phyloP scores from a whole-genome alignment of 2,113 vertebrate species.

The Tamias sibiricus region DNA sequence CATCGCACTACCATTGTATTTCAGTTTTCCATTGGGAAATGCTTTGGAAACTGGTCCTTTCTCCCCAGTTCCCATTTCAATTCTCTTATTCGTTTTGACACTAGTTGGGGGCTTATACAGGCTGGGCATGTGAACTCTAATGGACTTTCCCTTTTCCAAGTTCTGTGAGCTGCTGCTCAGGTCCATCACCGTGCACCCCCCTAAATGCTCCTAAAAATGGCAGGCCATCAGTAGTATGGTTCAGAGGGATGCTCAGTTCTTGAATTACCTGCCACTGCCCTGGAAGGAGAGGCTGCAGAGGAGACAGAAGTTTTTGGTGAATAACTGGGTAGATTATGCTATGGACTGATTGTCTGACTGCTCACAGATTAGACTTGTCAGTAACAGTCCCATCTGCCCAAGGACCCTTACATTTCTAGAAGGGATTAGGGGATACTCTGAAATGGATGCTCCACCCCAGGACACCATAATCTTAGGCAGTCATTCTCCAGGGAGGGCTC shows the following conservation, averaged over 20 bases:
- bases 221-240: fast-evolving
- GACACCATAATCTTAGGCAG: fast-evolving
- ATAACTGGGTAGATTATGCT: fast-evolving
- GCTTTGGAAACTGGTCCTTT: not conserved
- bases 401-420: not conserved
- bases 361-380: no score
- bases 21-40: not conserved
- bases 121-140: not conserved
- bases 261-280: not conserved
- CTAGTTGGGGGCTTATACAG: not conserved
- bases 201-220: not conserved
- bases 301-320: not conserved
- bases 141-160: not conserved
- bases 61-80: not conserved
- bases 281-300: not conserved
- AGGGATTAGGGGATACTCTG: no score
- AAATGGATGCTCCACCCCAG: not conserved
- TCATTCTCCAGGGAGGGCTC: not conserved
- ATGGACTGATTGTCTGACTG: not conserved
- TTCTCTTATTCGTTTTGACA: not conserved
- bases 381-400: not conserved
- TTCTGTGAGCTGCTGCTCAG: not conserved
- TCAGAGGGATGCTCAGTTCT: not conserved
- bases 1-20: fast-evolving
- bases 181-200: not conserved